These are phyloP conservation scores for Squalus acanthias DNA, from an alignment of 2,797 vertebrate genomes.

Conservation along the genomic window DNA sequence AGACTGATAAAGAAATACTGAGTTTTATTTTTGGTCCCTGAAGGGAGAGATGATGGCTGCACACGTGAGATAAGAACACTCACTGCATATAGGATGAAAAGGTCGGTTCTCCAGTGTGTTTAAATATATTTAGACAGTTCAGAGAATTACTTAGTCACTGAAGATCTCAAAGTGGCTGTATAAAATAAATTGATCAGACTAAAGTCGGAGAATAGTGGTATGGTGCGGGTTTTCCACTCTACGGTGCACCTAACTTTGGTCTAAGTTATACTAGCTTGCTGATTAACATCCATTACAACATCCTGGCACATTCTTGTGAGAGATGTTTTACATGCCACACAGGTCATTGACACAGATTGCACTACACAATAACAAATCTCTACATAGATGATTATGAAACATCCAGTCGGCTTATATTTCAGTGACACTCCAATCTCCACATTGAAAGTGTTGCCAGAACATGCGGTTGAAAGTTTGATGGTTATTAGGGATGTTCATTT, in stretches of 20 bases:
- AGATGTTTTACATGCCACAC: neutral
- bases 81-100: neutral
- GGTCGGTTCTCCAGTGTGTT: neutral
- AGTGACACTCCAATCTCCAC: neutral
- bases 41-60: neutral
- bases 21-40: neutral
- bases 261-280: neutral
- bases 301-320: neutral
- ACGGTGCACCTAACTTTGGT: neutral
- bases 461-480: neutral
- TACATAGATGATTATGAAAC: neutral
- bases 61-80: constrained; percentile 28
- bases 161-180: neutral
- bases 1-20: constrained; percentile 14
- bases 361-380: neutral
- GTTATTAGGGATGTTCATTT: neutral
- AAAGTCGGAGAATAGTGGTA: neutral
- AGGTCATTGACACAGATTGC: neutral
- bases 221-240: neutral
- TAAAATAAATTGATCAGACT: neutral
- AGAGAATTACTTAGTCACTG: neutral
- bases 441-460: neutral
- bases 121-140: neutral
- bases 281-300: neutral
- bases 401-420: neutral